A percentile compares a stretch with the other conserved stretches of the same genome.
Evolutionary conservation across 1,140 invertebrate genomes (phyloP).

Genomic region (Drusus annulatus): DNA sequence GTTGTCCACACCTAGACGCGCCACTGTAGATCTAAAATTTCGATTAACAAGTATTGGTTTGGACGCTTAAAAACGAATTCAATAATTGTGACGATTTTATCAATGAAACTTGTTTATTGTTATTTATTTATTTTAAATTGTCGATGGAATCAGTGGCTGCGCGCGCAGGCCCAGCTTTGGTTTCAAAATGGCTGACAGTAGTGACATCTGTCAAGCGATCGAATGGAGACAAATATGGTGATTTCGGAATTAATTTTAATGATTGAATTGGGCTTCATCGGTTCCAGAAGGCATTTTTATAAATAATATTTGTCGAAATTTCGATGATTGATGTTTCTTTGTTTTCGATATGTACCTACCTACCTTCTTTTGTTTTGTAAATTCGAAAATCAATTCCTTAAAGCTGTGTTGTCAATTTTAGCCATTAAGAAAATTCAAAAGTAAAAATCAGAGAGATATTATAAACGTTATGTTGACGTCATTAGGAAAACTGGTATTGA

Average conservation of each 20-base stretch:
- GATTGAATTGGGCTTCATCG: background rate
- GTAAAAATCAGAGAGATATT: no score
- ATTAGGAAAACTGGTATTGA: no score
- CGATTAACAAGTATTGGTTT: background rate
- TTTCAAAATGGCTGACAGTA: conserved; percentile 17
- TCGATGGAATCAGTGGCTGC: background rate
- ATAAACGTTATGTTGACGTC: no score
- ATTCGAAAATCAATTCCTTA: no score
- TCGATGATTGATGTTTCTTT: no score
- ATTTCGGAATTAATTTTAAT: background rate
- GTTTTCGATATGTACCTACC: no score
- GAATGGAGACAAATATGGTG: conserved; percentile 10
- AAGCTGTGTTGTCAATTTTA: no score
- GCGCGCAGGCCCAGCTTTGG: background rate
- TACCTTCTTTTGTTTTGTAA: no score
- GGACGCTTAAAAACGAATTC: background rate
- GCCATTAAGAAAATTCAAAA: no score
- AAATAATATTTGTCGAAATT: no score
- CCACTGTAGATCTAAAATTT: background rate
- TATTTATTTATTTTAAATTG: background rate
- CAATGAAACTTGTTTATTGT: conserved; percentile 17
- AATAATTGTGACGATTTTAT: conserved; percentile 25
- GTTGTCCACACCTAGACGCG: background rate
- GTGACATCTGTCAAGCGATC: background rate
- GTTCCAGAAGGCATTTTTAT: no score